Base-by-base conservation (phyloP, 2,113 vertebrate genomes). In the Nycticorax nycticorax region DNA sequence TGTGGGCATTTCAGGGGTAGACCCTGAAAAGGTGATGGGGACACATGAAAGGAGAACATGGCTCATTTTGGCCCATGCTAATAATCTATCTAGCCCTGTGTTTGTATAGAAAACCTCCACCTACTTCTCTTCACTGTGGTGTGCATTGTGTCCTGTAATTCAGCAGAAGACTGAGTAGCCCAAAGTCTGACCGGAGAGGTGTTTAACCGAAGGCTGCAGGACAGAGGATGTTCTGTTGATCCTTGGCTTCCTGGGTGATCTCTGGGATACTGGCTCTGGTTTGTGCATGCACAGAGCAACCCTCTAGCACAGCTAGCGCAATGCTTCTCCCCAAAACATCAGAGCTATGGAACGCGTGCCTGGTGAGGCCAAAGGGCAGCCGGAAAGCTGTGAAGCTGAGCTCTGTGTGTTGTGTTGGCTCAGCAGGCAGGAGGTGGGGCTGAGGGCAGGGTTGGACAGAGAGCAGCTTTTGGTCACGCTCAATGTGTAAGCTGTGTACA, bases 91-190 rank as follows among this genome's bases (percentile, higher is more conserved):
- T 80, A 71, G 23, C 28, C 27, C 12, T 18, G 9, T 75, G n/a
- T 91, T 85, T 93, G 64, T 10, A 4, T 45, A 87, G 88, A 73
- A 97, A 92, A 76, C 21, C 4, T 91, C 33, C 72, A 73, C 67
- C 87, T 52, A 12, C 81, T 59, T 89, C 56, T 93, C 85, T 60
- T 68, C 28, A 37, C 85, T 95, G 73, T 92, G 72, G 79, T 35
- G 95, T n/a, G n/a, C n/a, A n/a, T n/a, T n/a, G n/a, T n/a, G n/a
- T n/a, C n/a, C n/a, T n/a, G n/a, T n/a, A n/a, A n/a, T n/a, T n/a
- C n/a, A n/a, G n/a, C n/a, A n/a, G n/a, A n/a, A n/a, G n/a, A 95
- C 79, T 88, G 85, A 93, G 93, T 64, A 94, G 59, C 63, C 80
- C 72, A 45, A 97, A 97, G 6, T 69, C 92, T 33, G 83, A 62